These are phyloP conservation scores for Antigone vipio DNA, from an alignment of 2,113 vertebrate species.

Conservation along the genomic window DNA sequence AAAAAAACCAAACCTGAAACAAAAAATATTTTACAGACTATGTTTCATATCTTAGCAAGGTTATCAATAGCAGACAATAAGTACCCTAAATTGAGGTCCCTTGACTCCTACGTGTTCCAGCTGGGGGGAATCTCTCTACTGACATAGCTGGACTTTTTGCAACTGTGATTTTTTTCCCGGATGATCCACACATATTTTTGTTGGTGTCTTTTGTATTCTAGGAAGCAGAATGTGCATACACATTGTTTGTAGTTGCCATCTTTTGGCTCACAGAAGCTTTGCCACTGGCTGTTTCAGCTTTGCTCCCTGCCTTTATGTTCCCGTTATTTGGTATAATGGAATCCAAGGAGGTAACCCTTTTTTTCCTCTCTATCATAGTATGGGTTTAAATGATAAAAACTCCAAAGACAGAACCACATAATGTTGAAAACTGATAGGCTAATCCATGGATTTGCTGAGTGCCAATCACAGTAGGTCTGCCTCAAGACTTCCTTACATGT, in stretches of 20 bases:
- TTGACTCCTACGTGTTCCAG: background rate
- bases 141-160: background rate
- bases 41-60: background rate
- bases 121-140: background rate
- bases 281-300: constrained; percentile 85
- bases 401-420: background rate
- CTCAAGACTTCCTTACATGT: background rate
- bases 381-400: background rate
- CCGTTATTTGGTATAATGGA: constrained; percentile 87
- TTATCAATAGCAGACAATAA: background rate
- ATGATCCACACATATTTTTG: background rate
- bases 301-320: constrained; percentile 88
- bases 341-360: constrained; percentile 77
- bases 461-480: background rate
- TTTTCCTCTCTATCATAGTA: background rate
- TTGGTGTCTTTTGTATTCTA: constrained; percentile 53
- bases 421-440: background rate
- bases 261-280: constrained; percentile 90
- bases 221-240: constrained; percentile 90
- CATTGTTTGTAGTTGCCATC: constrained; percentile 80
- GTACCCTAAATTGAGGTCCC: background rate
- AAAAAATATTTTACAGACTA: background rate
- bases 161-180: background rate
- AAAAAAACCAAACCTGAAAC: background rate
- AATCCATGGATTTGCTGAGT: background rate